Conservation (phyloP, 1,140 invertebrate species). For the Hestina assimilis region DNA sequence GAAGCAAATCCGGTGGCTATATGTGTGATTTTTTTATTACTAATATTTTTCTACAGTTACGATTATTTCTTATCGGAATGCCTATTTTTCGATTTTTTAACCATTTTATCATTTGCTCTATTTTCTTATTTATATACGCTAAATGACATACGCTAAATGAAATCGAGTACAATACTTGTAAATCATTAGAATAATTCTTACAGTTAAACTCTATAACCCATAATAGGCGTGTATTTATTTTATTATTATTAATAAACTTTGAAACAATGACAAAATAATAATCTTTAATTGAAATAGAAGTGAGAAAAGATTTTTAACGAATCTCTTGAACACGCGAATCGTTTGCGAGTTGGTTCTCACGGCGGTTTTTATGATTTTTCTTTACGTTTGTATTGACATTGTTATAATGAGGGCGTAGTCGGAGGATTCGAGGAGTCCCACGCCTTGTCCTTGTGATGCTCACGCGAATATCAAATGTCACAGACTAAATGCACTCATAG, state of each 20-base stretch:
- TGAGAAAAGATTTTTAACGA: background rate
- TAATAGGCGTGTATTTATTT: background rate
- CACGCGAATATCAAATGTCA: slow-evolving; percentile 6
- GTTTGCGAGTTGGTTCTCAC: background rate
- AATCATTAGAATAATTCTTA: too few relatives aligned
- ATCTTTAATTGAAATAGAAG: background rate
- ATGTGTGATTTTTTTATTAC: too few relatives aligned
- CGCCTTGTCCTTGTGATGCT: slow-evolving; percentile 11
- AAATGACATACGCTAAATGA: too few relatives aligned
- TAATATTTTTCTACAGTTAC: too few relatives aligned
- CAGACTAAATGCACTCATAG: background rate
- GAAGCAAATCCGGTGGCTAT: too few relatives aligned
- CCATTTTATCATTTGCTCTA: too few relatives aligned
- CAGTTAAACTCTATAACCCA: background rate
- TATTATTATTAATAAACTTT: background rate
- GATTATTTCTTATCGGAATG: too few relatives aligned
- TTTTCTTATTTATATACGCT: too few relatives aligned
- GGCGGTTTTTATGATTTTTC: background rate
- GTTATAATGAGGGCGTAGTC: slow-evolving; percentile 19
- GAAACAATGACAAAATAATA: background rate
- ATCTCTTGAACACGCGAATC: background rate
- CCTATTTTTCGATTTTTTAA: too few relatives aligned
- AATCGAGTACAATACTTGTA: too few relatives aligned
- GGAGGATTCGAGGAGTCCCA: slow-evolving; percentile 12
- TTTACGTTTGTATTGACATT: slow-evolving; percentile 13